phyloP scores from a whole-genome alignment of 2,888 invertebrate genomes.

The Rambutsinella grinnellia region DNA sequence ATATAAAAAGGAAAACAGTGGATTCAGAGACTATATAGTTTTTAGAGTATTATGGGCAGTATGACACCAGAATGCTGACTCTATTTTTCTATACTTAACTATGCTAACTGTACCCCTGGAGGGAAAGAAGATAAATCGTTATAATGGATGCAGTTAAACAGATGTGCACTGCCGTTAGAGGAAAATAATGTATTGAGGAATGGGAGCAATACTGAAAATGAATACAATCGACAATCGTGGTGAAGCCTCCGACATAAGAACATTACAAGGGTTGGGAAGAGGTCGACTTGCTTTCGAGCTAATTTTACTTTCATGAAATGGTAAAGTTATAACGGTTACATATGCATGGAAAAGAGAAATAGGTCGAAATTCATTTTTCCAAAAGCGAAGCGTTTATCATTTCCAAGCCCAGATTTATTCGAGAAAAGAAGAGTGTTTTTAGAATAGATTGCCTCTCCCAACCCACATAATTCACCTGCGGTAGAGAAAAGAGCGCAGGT shows the following conservation, averaged over 20 bases:
- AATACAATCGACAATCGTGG: not conserved
- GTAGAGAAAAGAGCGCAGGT: no score
- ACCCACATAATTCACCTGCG: not conserved
- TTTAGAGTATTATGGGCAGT: no score
- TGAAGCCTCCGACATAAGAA: not conserved
- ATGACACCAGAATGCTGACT: not conserved
- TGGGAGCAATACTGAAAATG: not conserved
- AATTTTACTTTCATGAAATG: conserved; percentile 32
- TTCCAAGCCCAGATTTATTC: not conserved
- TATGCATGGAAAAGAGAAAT: not conserved
- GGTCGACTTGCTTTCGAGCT: not conserved
- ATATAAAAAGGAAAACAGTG: no score
- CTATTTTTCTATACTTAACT: not conserved
- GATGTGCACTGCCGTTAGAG: conserved; percentile 13
- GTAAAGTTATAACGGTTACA: not conserved
- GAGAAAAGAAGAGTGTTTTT: conserved; percentile 4
- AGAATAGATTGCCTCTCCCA: conserved; percentile 1
- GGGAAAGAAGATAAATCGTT: conserved; percentile 24
- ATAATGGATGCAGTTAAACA: conserved; percentile 28
- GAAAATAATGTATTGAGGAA: not conserved
- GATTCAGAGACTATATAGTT: no score
- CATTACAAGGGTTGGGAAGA: not conserved
- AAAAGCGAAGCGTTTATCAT: not conserved
- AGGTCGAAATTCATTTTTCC: not conserved
- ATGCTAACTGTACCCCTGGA: not conserved